Evolutionary conservation across 2,797 vertebrate species (phyloP), one percentile per base, ranked within the genome.

Genomic region (Alauda arvensis): DNA sequence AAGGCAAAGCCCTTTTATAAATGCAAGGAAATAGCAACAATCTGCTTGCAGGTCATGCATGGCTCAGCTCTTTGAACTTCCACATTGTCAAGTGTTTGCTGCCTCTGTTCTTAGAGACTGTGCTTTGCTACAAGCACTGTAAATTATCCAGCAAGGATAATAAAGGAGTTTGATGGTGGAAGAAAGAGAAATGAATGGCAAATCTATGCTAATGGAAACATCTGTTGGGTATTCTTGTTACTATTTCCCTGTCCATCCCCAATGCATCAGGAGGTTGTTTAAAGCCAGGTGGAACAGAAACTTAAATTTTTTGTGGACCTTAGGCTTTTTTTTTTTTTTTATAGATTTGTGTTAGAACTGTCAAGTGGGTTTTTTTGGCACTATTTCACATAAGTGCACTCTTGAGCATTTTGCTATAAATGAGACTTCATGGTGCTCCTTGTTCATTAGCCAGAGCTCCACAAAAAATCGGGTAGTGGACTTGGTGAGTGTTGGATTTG

Each of bases 11-110:
- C 56, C 82, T 92, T 93, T 87, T 85, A 87, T 53, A 55, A 20
- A 10, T 40, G 40, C 21, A 11, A 82, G 66, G 76, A 91, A 95
- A 62, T 84, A 71, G 59, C 87, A 92, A 77, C 80, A 82, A 71
- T 87, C 83, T 89, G 76, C 83, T 94, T 71, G 40, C 88, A 83
- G 85, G 88, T 93, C 94, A 65, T 85, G 81, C 25, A 1, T 78
- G 46, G 89, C 89, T 93, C 83, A 76, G 82, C 74, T 89, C 79
- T 95, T 94, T 92, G 94, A 93, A 92, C 94, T 91, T 83, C 48
- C 77, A 18, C 52, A 2, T 88, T 88, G 78, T 79, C 78, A 53
- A 86, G 68, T 62, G 71, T 49, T 16, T 88, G 67, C 63, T 77
- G 71, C 40, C 29, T 93, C 75, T 88, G 60, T 85, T 91, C 80